Conservation (phyloP, 2,113 vertebrate genomes). For the Saccopteryx bilineata region DNA sequence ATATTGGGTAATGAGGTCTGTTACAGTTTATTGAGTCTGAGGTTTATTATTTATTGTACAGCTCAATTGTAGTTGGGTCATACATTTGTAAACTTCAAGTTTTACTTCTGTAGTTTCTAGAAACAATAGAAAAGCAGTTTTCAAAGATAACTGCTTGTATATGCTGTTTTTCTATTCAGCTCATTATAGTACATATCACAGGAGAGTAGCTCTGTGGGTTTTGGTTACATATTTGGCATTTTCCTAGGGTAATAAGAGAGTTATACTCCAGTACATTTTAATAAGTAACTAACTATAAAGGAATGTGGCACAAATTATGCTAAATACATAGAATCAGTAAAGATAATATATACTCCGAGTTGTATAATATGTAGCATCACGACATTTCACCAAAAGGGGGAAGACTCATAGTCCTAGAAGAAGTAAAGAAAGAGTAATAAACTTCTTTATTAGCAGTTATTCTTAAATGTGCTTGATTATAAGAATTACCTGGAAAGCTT, state of each 20-base stretch:
- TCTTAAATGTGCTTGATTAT: not conserved
- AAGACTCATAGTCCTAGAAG: not conserved
- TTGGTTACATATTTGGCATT: not conserved
- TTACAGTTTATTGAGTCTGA: not conserved
- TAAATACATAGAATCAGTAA: not conserved
- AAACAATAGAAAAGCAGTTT: constrained; percentile 39
- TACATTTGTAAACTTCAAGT: constrained; percentile 46
- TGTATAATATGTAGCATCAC: not conserved
- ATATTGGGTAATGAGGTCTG: not conserved
- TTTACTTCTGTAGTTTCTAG: constrained; percentile 47
- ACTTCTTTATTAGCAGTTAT: not conserved
- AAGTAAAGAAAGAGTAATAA: not conserved
- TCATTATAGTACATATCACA: not conserved
- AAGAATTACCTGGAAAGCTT: not conserved
- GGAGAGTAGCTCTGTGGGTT: not conserved
- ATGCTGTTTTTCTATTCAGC: not conserved
- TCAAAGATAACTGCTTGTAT: not conserved
- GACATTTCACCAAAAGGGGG: not conserved
- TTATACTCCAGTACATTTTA: not conserved
- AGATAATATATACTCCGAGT: not conserved
- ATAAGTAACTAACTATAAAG: not conserved
- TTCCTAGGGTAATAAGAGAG: constrained; percentile 9
- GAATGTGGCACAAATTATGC: not conserved
- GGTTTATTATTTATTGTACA: constrained; percentile 8
- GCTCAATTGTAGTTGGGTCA: not conserved